These are phyloP conservation scores for Carterocephalus palaemon DNA, from an alignment of 2,888 invertebrate genomes.

Conservation along the genomic window DNA sequence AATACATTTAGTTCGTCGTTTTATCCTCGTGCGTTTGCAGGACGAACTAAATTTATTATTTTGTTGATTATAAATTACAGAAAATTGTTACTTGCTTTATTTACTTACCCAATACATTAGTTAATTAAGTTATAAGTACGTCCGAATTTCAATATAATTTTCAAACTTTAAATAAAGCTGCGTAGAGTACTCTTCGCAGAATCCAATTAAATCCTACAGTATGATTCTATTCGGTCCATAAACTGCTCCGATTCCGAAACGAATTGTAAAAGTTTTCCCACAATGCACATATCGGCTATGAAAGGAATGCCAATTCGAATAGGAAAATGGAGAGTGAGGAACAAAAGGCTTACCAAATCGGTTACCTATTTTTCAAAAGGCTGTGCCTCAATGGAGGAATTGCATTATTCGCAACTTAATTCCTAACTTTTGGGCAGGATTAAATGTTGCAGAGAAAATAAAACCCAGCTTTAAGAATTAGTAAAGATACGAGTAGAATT, in stretches of 20 bases:
- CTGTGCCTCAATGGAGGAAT: not conserved
- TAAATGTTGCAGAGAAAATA: too few relatives aligned
- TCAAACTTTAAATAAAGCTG: not conserved
- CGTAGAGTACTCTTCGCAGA: not conserved
- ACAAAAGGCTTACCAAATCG: slow-evolving; percentile 16
- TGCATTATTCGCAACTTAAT: slow-evolving; percentile 1
- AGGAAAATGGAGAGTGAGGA: slow-evolving; percentile 17
- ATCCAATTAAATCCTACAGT: slow-evolving; percentile 16
- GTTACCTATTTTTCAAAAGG: slow-evolving; percentile 22
- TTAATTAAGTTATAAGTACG: not conserved
- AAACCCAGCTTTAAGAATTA: too few relatives aligned
- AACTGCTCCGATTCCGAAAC: slow-evolving; percentile 17
- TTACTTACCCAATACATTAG: too few relatives aligned
- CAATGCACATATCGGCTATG: slow-evolving; percentile 23
- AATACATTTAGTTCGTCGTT: too few relatives aligned
- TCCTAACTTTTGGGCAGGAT: too few relatives aligned
- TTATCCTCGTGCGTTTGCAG: too few relatives aligned
- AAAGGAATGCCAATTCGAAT: slow-evolving; percentile 21
- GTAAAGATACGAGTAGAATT: too few relatives aligned
- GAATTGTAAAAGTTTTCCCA: slow-evolving; percentile 18
- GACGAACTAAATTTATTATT: too few relatives aligned
- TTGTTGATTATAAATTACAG: too few relatives aligned
- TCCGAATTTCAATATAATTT: not conserved
- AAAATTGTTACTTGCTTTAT: too few relatives aligned
- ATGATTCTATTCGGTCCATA: slow-evolving; percentile 14